Evolutionary conservation across 2,888 invertebrate genomes (phyloP).

Genomic region (Melieria picta): DNA sequence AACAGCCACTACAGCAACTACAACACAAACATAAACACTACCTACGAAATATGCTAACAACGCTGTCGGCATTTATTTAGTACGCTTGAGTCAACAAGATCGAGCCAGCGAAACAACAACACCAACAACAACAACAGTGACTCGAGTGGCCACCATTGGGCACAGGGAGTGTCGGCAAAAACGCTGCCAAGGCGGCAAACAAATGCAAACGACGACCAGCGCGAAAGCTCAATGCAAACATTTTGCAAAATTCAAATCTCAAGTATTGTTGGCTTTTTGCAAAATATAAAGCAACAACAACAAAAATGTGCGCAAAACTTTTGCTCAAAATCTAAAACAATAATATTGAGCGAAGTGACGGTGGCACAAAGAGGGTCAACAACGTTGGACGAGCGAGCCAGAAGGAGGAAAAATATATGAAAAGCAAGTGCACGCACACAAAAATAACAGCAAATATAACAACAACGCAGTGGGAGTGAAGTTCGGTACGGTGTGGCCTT

Average conservation of each 20-base stretch:
- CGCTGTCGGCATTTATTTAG: neutral
- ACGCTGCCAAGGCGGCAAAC: no score
- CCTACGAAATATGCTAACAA: neutral
- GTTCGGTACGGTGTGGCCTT: neutral
- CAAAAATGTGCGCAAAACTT: conserved; percentile 26
- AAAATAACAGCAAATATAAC: neutral
- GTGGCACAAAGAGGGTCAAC: no score
- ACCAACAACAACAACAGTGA: neutral
- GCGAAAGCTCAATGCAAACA: conserved; percentile 47
- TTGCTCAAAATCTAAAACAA: conserved; percentile 36
- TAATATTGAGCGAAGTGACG: conserved; percentile 24
- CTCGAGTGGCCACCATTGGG: neutral
- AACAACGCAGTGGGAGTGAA: neutral
- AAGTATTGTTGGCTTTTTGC: conserved; percentile 49
- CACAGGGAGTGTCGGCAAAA: neutral
- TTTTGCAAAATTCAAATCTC: conserved; percentile 56
- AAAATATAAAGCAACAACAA: no score
- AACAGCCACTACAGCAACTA: neutral
- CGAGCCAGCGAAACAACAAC: neutral
- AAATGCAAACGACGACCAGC: neutral
- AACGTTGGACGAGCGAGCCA: neutral
- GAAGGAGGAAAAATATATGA: neutral
- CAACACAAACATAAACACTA: neutral
- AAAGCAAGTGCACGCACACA: neutral
- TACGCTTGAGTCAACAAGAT: neutral